These are phyloP conservation scores for Caloenas nicobarica DNA, from an alignment of 2,113 vertebrate genomes.

Conservation along the genomic window DNA sequence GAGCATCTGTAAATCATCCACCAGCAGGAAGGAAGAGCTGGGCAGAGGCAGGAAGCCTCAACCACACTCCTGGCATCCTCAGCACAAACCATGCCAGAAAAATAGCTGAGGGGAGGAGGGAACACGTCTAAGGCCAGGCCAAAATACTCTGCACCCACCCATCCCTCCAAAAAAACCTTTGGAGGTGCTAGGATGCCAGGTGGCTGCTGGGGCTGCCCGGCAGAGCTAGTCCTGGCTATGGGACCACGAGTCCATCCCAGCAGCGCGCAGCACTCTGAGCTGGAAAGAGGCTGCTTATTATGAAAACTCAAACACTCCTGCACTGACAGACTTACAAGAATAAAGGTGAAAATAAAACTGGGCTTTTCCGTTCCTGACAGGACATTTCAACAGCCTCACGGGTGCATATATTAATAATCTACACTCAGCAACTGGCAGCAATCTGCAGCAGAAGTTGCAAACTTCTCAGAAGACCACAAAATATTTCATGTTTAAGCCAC, in stretches of 20 bases:
- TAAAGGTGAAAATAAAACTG: background rate
- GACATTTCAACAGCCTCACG: background rate
- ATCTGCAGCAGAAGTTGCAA: background rate
- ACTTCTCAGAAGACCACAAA: background rate
- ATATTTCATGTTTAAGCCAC: background rate
- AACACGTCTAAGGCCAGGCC: background rate
- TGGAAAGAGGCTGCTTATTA: background rate
- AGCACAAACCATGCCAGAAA: background rate
- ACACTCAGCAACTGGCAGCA: background rate
- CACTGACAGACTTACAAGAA: background rate
- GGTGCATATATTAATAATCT: background rate
- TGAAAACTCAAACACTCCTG: background rate
- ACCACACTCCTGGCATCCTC: background rate
- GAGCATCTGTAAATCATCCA: background rate
- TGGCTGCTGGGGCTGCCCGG: background rate
- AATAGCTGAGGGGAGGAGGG: background rate
- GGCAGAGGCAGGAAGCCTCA: background rate
- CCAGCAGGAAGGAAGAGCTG: background rate
- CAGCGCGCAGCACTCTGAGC: rapidly evolving
- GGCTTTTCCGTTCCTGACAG: background rate
- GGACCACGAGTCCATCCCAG: rapidly evolving
- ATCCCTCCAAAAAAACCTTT: background rate
- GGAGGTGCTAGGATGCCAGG: background rate
- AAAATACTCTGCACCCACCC: background rate
- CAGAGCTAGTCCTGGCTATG: background rate